These are phyloP conservation scores for Agrilus planipennis DNA, from an alignment of 1,140 invertebrate genomes.

Conservation along the genomic window DNA sequence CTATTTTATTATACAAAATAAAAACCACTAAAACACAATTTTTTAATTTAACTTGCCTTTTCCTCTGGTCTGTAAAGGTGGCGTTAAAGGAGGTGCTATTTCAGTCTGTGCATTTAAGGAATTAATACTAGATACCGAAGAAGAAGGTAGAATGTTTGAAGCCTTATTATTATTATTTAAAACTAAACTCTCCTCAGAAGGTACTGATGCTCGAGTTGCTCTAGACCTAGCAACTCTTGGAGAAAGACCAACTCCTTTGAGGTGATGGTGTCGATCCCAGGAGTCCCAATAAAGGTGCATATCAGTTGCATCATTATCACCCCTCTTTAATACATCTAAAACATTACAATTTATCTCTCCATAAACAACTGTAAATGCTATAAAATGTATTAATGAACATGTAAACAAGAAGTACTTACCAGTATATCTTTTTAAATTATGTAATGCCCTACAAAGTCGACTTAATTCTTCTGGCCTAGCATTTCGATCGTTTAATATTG, in stretches of 20 bases:
- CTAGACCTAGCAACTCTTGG: conserved; percentile 44
- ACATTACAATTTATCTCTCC: neutral
- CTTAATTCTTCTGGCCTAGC: conserved; percentile 67
- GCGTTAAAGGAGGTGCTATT: conserved; percentile 25
- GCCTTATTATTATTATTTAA: conserved; percentile 37
- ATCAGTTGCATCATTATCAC: conserved; percentile 42
- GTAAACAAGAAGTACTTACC: conserved; percentile 45
- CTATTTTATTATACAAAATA: too few species aligned
- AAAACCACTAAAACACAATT: too few species aligned
- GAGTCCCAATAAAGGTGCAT: conserved; percentile 83
- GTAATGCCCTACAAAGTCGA: conserved; percentile 66
- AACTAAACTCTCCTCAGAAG: conserved; percentile 46
- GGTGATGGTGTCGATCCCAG: conserved; percentile 53
- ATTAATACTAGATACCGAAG: conserved; percentile 32
- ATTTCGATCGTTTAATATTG: conserved; percentile 52
- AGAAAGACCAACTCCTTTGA: conserved; percentile 39
- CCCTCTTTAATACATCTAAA: conserved; percentile 39
- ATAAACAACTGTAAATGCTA: neutral
- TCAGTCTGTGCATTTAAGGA: conserved; percentile 30
- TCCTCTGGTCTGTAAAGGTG: conserved; percentile 26
- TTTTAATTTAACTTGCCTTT: too few species aligned
- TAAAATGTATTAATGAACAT: neutral
- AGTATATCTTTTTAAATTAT: conserved; percentile 73
- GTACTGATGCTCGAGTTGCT: conserved; percentile 41
- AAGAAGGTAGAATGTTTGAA: conserved; percentile 28